These are phyloP conservation scores for Ormyrus labotus DNA, from an alignment of 2,888 invertebrate genomes.

Conservation along the genomic window DNA sequence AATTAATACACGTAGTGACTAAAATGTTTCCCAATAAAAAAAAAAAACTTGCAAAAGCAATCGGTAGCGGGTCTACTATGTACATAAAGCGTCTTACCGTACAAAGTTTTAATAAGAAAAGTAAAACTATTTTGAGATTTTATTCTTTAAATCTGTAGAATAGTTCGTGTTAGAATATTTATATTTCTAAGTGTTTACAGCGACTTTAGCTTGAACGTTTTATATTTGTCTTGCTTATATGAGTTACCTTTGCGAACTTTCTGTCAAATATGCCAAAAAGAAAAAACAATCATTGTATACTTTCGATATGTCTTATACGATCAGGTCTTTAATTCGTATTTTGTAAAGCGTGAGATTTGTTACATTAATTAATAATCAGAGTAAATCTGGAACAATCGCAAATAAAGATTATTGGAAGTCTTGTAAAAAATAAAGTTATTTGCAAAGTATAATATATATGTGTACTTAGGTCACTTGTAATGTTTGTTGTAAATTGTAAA, in stretches of 20 bases:
- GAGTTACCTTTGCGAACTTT: conserved; percentile 28
- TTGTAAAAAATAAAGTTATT: neutral
- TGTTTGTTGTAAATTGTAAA: conserved; percentile 30
- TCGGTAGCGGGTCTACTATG: conserved; percentile 19
- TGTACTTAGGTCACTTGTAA: neutral
- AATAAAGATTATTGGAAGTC: no score
- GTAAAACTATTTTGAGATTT: conserved; percentile 23
- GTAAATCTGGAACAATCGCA: no score
- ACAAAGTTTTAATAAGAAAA: conserved; percentile 23
- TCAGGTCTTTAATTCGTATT: no score
- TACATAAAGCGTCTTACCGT: conserved; percentile 27
- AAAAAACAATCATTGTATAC: conserved; percentile 11
- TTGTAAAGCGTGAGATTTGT: no score
- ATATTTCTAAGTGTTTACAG: conserved; percentile 18
- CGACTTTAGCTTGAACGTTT: conserved; percentile 20
- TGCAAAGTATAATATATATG: neutral
- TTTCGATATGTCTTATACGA: neutral
- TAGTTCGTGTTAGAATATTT: conserved; percentile 35
- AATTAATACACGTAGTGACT: neutral
- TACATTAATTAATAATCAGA: no score
- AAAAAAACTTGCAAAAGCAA: neutral
- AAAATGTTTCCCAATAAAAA: neutral
- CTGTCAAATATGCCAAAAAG: conserved; percentile 38
- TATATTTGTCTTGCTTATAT: conserved; percentile 24
- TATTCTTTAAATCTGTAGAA: conserved; percentile 17